Conservation (phyloP, 2,113 vertebrate species). For the Elgaria multicarinata region DNA sequence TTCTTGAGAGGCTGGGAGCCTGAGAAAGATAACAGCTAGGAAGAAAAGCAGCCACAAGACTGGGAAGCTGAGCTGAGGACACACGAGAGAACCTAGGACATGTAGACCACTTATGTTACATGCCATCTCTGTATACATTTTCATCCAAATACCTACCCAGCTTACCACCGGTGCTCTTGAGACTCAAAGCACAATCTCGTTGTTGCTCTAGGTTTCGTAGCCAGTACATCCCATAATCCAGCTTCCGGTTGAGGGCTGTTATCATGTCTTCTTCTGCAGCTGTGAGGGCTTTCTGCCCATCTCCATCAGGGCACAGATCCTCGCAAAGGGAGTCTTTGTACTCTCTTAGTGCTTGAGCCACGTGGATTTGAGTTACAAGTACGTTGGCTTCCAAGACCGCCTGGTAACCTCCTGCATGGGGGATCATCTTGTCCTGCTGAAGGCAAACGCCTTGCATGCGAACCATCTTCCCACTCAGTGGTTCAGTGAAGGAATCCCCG, state of each 20-base stretch:
- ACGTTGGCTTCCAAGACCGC: constrained; percentile 80
- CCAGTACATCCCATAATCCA: constrained; percentile 78
- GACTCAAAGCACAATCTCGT: constrained; percentile 60
- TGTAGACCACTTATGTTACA: no score
- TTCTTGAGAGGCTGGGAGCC: no score
- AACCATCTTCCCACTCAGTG: constrained; percentile 80
- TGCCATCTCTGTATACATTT: background rate
- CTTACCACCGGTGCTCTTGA: constrained; percentile 76
- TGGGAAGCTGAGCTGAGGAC: no score
- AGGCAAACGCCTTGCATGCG: constrained; percentile 77
- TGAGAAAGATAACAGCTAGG: no score
- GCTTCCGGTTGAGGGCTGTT: constrained; percentile 70
- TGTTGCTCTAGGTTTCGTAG: constrained; percentile 76
- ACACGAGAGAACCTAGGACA: no score
- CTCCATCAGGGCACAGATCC: constrained; percentile 34
- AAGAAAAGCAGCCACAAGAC: no score
- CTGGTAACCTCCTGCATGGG: constrained; percentile 80
- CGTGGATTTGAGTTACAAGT: constrained; percentile 70
- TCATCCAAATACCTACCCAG: constrained; percentile 71
- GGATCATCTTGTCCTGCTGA: constrained; percentile 68
- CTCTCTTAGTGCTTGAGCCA: constrained; percentile 57
- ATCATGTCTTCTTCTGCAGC: constrained; percentile 74
- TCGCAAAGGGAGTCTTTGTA: constrained; percentile 66
- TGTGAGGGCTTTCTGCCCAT: constrained; percentile 62
- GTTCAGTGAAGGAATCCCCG: constrained; percentile 83